These are phyloP conservation scores for Morus bassanus DNA, from an alignment of 2,797 vertebrate genomes.

Conservation along the genomic window DNA sequence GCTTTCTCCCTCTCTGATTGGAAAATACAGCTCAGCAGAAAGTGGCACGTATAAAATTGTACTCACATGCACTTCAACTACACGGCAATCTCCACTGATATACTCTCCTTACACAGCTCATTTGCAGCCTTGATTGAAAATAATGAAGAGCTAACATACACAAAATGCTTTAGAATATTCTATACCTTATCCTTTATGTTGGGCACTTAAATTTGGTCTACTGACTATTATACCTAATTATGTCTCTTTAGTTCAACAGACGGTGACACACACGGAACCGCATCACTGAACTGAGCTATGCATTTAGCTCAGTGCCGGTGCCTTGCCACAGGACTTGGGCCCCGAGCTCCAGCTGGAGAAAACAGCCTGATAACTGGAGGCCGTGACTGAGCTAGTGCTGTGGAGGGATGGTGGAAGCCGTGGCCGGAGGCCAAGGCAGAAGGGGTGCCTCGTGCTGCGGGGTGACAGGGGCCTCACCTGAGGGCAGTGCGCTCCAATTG, in stretches of 20 bases:
- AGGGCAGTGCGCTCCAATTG: neutral
- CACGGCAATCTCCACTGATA: neutral
- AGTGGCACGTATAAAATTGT: neutral
- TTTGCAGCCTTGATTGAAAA: slow-evolving; percentile 21
- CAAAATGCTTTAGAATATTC: neutral
- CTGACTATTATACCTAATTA: neutral
- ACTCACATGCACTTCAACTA: neutral
- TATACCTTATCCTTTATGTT: neutral
- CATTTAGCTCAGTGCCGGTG: neutral
- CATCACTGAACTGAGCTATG: neutral
- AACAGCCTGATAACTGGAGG: neutral
- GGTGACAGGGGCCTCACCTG: neutral
- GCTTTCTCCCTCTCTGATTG: neutral
- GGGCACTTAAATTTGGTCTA: neutral
- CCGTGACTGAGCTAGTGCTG: neutral
- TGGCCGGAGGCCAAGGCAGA: neutral
- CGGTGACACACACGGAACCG: accelerated
- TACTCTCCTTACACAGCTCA: neutral
- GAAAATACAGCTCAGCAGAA: neutral
- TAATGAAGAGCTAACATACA: neutral
- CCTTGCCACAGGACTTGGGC: no score
- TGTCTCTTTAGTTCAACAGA: neutral
- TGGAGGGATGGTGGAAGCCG: accelerated
- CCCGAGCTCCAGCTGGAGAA: neutral
- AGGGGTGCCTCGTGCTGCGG: accelerated